Conservation (phyloP, 2,113 vertebrate genomes). For the Sprattus sprattus region DNA sequence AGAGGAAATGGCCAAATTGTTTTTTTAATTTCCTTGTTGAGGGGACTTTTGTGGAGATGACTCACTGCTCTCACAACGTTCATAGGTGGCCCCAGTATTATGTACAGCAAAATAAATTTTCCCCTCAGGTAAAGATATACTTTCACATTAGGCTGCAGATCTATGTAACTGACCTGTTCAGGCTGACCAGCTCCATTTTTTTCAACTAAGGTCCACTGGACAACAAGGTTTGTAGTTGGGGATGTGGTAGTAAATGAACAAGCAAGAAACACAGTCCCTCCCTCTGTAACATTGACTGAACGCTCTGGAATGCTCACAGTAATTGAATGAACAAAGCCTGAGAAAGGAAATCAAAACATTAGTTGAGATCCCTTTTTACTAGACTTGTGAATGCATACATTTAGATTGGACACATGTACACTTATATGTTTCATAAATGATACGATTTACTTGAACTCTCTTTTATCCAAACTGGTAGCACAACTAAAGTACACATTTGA, state of each 20-base stretch:
- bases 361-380: not conserved
- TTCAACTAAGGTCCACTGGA: slow-evolving; percentile 58
- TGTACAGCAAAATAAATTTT: not conserved
- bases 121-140: not conserved
- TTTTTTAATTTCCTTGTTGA: not conserved
- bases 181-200: not conserved
- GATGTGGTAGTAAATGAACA: slow-evolving; percentile 50
- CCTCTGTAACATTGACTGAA: slow-evolving; percentile 54
- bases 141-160: not conserved
- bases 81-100: not conserved
- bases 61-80: not conserved
- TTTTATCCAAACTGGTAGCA: not conserved
- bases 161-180: slow-evolving; percentile 48
- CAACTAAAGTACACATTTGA: not conserved
- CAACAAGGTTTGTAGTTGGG: slow-evolving; percentile 41
- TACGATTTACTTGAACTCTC: not conserved
- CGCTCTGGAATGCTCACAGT: slow-evolving; percentile 37
- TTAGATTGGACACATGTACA: not conserved
- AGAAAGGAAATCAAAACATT: not conserved
- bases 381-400: not conserved
- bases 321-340: slow-evolving; percentile 11
- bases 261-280: slow-evolving; percentile 40
- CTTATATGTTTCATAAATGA: not conserved
- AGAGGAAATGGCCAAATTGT: not conserved
- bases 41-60: not conserved